Evolutionary conservation across 2,797 vertebrate species (phyloP), one percentile per base, ranked within the genome.

Genomic region (Phaenicophaeus curvirostris): DNA sequence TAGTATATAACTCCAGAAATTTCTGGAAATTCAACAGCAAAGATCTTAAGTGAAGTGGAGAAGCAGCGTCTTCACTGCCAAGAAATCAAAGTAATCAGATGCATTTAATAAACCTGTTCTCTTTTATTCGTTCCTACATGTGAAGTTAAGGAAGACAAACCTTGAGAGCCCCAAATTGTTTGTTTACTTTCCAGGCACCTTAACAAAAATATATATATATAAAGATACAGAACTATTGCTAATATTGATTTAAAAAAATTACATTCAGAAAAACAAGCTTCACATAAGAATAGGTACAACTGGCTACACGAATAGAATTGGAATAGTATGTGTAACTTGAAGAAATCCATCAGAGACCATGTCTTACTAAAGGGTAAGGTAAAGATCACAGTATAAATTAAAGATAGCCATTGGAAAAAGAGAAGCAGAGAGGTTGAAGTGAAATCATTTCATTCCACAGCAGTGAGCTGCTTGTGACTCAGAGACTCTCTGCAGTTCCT

Each of bases 371-470:
- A 76, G 37, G 18, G 27, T 73, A 75, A 84, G 44, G 66, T 86
- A 91, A 93, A 75, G 48, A 86, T 37, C 63, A 75, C 61, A 62
- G 61, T 33, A 81, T 69, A 86, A 74, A 77, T 6, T 87, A 77
- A 75, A 86, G 77, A 69, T 17, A 71, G 53, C n/a, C 35, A 12
- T 12, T 82, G 50, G 61, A 87, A 89, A 84, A 94, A 90, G 39
- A 81, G 62, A 69, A 81, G 61, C 63, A 71, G 50, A 78, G 57
- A 80, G 37, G 44, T 31, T 93, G 50, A 89, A 61, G 65, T 58
- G 65, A 91, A 96, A 81, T 73, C 2, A 66, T 80, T 87, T 84
- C 77, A 69, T 77, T 93, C 37, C 65, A 91, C 33, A 90, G 83
- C 67, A 84, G 46, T 78, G 78, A 92, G 53, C 28, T 84, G 37